Evolutionary conservation across 2,888 invertebrate genomes (phyloP).

Genomic region (Drosophila melanocephala): DNA sequence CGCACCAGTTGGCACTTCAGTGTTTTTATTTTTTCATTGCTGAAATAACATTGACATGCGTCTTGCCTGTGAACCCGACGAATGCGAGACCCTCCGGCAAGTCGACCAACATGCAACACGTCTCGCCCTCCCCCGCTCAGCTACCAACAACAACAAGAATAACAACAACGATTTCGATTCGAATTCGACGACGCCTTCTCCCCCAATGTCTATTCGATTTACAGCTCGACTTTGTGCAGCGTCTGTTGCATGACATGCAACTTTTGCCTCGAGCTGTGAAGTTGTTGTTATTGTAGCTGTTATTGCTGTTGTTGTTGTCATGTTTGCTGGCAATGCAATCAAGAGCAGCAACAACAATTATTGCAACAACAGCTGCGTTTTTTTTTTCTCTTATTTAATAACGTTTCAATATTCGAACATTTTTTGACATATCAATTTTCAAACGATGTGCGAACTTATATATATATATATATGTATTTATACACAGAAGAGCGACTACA

Average conservation of each 20-base stretch:
- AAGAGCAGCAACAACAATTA: constrained; percentile 34
- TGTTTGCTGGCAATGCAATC: constrained; percentile 64
- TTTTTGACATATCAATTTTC: constrained; percentile 80
- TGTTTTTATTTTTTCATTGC: constrained; percentile 64
- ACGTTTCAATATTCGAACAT: constrained; percentile 79
- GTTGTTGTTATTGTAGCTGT: constrained; percentile 42
- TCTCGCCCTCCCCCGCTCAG: constrained; percentile 4
- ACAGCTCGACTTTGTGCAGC: constrained; percentile 68
- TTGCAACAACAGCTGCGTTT: constrained; percentile 62
- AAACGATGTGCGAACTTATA: constrained; percentile 54
- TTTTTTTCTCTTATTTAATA: constrained; percentile 74
- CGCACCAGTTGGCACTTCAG: constrained; percentile 19
- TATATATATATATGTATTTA: constrained; percentile 17
- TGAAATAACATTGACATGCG: constrained; percentile 81
- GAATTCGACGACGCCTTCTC: constrained; percentile 12
- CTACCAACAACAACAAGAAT: background rate
- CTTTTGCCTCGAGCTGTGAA: constrained; percentile 65
- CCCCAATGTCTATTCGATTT: constrained; percentile 67
- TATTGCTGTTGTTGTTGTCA: constrained; percentile 49
- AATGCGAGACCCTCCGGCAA: constrained; percentile 23
- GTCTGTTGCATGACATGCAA: constrained; percentile 80
- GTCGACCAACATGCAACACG: constrained; percentile 54
- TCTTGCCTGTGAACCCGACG: constrained; percentile 57
- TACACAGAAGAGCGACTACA: background rate
- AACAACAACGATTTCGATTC: constrained; percentile 4